Evolutionary conservation across 2,113 vertebrate genomes (phyloP).

Genomic region (Chaetorhynchus papuensis): DNA sequence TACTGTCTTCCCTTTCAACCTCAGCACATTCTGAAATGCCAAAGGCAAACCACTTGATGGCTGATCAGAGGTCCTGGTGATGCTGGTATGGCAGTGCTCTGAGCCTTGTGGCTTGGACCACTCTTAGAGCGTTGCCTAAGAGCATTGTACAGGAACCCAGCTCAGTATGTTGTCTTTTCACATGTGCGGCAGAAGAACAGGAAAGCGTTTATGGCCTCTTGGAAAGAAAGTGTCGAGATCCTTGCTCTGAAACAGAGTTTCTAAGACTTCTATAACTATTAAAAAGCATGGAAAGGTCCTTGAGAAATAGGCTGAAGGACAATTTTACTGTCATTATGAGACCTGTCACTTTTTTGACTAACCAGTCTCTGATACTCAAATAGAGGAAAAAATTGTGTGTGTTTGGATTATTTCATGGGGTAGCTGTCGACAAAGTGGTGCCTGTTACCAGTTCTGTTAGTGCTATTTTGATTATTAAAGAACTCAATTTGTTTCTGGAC

Average conservation of each 20-base stretch:
- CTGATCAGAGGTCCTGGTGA: neutral
- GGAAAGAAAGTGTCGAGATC: neutral
- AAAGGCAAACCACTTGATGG: neutral
- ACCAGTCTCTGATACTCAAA: neutral
- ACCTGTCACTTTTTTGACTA: neutral
- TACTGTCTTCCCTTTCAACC: slow-evolving; percentile 39
- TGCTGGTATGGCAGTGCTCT: neutral
- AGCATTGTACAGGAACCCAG: neutral
- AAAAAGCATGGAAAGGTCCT: neutral
- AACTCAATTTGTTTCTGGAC: neutral
- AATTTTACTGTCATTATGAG: neutral
- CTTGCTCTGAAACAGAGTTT: neutral
- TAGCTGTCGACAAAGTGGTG: neutral
- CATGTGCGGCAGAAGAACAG: neutral
- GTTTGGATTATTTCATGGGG: neutral
- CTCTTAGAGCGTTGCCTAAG: neutral
- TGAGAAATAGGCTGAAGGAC: neutral
- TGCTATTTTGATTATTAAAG: neutral
- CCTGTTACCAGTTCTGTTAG: neutral
- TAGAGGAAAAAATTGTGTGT: neutral
- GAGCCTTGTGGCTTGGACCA: slow-evolving; percentile 8
- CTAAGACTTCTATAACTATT: neutral
- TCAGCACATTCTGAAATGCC: slow-evolving; percentile 32
- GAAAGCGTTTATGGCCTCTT: neutral
- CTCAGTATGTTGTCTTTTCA: neutral